Evolutionary conservation across 2,797 vertebrate species (phyloP), one percentile per base, ranked within the genome.

Genomic region (Microhierax caerulescens): DNA sequence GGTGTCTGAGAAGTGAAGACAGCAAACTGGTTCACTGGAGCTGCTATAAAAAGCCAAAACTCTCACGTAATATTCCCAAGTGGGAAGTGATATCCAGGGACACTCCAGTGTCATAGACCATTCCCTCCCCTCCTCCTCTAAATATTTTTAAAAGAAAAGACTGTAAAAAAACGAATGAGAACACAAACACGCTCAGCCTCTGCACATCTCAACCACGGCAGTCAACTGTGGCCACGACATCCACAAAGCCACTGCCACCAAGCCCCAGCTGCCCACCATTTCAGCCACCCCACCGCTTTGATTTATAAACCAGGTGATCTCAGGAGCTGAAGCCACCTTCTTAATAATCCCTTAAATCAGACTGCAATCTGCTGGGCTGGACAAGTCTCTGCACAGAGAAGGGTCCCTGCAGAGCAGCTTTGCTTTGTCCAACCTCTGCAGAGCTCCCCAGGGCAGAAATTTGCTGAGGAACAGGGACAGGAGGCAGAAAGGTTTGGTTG

Each of bases 151-250:
- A 57, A 50, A 50, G 30, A 47, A 67, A 82, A 76, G 4, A 36
- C 13, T 20, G 22, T 37, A 72, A 51, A 72, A 23, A 73, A 72
- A 73, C 27, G 13, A 84, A 69, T 1, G 1, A 27, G 30, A 88
- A 23, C 43, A 69, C 21, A 76, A 57, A 48, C 13, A 24, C 1
- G 1, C 22, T 24, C 27, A 28, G 57, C 7, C 9, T 7, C 0
- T 24, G 28, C 18, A 54, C 23, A 36, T 21, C 43, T 68, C 30
- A n/a, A 30, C 13, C 19, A 9, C 12, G 11, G 25, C 57, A 50
- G 13, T 25, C 15, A 54, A 4, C 34, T 25, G 17, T 37, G 51
- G 9, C 24, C 24, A 17, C 0, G 0, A 15, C 30, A 13, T 10
- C 25, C 67, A 51, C 0, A 3, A 45, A 79, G 43, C 25, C 23